Evolutionary conservation across 2,113 vertebrate species (phyloP), one percentile per base, ranked within the genome.

Genomic region (Corvus hawaiiensis): DNA sequence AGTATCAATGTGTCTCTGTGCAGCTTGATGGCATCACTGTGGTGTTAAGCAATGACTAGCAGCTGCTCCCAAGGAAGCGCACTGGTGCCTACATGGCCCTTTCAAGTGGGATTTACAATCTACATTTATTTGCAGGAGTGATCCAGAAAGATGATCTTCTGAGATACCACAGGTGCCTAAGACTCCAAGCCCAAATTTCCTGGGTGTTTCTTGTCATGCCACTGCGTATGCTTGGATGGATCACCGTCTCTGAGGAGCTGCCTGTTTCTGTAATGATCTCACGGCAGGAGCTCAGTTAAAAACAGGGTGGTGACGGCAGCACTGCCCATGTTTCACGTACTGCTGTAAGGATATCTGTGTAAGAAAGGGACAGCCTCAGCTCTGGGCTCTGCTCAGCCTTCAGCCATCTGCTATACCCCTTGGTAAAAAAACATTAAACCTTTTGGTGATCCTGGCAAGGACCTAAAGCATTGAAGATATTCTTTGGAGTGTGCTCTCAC

Each of bases 51-150:
- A 88, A 62, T 13, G 51, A 72, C 48, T 30, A 32, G 22, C 35
- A 75, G 71, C 35, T 1, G 5, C 43, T 77, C 58, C 83, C 88
- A 80, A 62, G 75, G 30, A 91, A 82, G 75, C 13, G 8, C 58
- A 30, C 0, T 5, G 32, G 49, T 73, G 72, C 51, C 46, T 20
- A 27, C n/a, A 27, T 27, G 0, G 0, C 27, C 44, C 48, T 81
- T 92, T 43, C 68, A 48, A 33, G 46, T 21, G 68, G 35, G 35
- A 90, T 90, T 73, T 80, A 59, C 59, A 81, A 33, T 55, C 75
- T 59, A 22, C 26, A 46, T 51, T 77, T 46, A 66, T 55, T 41
- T 73, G 49, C 43, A 73, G 37, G 39, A 86, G 30, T 5, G 32
- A 92, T 85, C 49, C 24, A 69, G 62, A 41, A 85, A 92, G 69